Evolutionary conservation across 2,797 vertebrate genomes (phyloP).

Genomic region (Brachymystax lenok): DNA sequence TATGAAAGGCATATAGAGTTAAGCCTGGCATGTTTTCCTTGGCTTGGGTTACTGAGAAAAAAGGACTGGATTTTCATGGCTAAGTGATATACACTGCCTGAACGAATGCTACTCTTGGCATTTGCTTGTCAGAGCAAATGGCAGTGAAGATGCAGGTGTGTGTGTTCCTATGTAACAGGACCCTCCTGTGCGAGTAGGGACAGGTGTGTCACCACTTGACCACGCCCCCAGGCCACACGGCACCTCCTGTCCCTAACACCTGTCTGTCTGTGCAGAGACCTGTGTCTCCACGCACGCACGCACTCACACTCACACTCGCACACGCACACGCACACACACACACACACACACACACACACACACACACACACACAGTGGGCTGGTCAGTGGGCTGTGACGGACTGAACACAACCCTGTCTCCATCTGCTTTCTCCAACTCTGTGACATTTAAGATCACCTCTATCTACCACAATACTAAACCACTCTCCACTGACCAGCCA

Average conservation of each 20-base stretch:
- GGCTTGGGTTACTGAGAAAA: constrained; percentile 10
- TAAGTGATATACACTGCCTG: constrained; percentile 18
- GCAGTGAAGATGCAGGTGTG: constrained; percentile 40
- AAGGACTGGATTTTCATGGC: background rate
- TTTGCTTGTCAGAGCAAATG: constrained; percentile 63
- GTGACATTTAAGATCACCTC: constrained; percentile 34
- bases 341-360: constrained; percentile 22
- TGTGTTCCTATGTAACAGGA: constrained; percentile 62
- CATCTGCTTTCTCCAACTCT: constrained; percentile 22
- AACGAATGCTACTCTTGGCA: constrained; percentile 37
- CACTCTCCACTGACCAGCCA: background rate
- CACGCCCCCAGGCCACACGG: constrained; percentile 68
- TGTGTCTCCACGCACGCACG: constrained; percentile 28
- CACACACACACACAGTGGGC: constrained; percentile 6
- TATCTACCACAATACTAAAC: constrained; percentile 3
- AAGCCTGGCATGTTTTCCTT: constrained; percentile 33
- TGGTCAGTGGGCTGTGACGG: constrained; percentile 7
- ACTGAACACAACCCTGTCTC: constrained; percentile 13
- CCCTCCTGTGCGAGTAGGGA: constrained; percentile 63
- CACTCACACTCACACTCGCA: constrained; percentile 15
- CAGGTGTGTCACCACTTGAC: constrained; percentile 78
- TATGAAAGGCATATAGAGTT: constrained; percentile 22
- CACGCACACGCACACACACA: constrained; percentile 23
- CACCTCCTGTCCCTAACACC: constrained; percentile 81
- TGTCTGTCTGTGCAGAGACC: constrained; percentile 69